These are phyloP conservation scores for Metopia argyrocephala DNA, from an alignment of 2,888 invertebrate species.

Conservation along the genomic window DNA sequence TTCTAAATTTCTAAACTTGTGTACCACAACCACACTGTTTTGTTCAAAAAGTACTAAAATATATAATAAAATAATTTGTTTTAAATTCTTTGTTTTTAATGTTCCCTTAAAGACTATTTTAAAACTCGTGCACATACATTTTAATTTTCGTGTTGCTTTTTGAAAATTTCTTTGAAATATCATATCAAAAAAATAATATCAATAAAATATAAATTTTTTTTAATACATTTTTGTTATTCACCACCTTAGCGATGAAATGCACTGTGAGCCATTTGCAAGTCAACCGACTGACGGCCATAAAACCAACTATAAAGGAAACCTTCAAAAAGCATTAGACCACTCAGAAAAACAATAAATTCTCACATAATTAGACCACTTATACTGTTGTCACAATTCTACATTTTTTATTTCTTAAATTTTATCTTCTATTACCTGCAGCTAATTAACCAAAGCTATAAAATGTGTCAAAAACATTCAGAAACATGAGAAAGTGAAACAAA, in stretches of 20 bases:
- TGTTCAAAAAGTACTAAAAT: too few relatives aligned
- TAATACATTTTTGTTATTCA: too few relatives aligned
- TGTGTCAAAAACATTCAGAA: slow-evolving; percentile 43
- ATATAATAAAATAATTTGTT: too few relatives aligned
- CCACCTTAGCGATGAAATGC: slow-evolving; percentile 17
- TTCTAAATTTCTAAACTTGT: too few relatives aligned
- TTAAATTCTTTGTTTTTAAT: too few relatives aligned
- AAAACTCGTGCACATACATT: too few relatives aligned
- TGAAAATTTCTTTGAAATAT: too few relatives aligned
- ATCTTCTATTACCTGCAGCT: neutral
- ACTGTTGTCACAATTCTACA: neutral
- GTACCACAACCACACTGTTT: too few relatives aligned
- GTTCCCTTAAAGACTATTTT: too few relatives aligned
- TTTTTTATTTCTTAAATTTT: neutral
- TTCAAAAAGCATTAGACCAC: slow-evolving; percentile 50
- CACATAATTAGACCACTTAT: slow-evolving; percentile 6
- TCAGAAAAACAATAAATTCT: slow-evolving; percentile 54
- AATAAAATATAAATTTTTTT: neutral
- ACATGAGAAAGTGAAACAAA: neutral
- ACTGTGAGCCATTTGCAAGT: slow-evolving; percentile 2
- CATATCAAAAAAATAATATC: neutral
- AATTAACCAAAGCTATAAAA: slow-evolving; percentile 56
- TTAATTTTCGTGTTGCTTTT: too few relatives aligned
- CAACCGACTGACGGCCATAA: neutral
- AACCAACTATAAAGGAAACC: slow-evolving; percentile 45